A percentile compares a stretch with the other conserved stretches of the same genome.
These are phyloP conservation scores for Formicarius rufipectus DNA, from an alignment of 2,113 vertebrate genomes.

Conservation along the genomic window DNA sequence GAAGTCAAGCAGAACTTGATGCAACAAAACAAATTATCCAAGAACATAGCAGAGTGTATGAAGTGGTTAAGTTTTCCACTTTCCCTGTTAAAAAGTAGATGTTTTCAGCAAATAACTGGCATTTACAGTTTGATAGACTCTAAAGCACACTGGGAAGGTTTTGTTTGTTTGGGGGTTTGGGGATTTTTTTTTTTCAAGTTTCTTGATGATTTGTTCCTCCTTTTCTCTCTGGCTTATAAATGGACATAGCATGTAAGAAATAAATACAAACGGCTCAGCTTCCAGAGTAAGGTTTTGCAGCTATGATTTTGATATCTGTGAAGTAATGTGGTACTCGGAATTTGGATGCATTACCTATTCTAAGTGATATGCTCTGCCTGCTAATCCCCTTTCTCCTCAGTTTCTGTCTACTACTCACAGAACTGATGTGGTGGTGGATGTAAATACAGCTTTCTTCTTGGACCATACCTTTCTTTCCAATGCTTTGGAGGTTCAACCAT, in stretches of 20 bases:
- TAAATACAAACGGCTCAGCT: neutral
- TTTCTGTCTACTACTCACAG: neutral
- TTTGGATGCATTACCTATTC: neutral
- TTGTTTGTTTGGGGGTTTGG: fast-evolving
- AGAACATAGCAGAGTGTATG: neutral
- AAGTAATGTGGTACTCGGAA: neutral
- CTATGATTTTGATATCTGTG: neutral
- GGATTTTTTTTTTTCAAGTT: neutral
- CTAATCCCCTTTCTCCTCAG: neutral
- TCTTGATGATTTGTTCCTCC: neutral
- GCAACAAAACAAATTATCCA: neutral
- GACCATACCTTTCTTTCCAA: neutral
- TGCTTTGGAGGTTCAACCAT: neutral
- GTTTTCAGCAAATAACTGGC: neutral
- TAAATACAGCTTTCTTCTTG: neutral
- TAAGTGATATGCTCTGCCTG: neutral
- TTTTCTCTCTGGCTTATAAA: neutral
- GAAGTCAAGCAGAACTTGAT: neutral
- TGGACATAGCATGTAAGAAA: neutral
- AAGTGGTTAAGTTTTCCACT: neutral
- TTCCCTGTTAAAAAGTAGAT: neutral
- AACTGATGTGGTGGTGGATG: neutral
- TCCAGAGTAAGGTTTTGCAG: neutral
- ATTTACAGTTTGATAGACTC: neutral
- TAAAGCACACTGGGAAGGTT: neutral